Base-by-base conservation (phyloP, 2,888 invertebrate species). In the Heliconius cydno region DNA sequence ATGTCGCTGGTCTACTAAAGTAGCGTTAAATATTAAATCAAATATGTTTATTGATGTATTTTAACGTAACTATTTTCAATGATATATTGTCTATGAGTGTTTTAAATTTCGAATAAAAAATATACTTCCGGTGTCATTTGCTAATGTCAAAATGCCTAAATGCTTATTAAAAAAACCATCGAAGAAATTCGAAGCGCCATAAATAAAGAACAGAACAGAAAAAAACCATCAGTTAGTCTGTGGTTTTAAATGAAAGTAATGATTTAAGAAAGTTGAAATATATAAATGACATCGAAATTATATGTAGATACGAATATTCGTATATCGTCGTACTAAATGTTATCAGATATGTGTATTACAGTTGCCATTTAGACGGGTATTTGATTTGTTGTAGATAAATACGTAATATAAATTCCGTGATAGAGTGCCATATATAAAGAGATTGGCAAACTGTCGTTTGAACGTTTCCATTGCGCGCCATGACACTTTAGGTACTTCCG, bases 401-500 rank as follows among this genome's bases (percentile, higher is more conserved):
- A 76, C 66, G 79, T 81, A 79, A 76, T 79, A 67, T 76, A 79
- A 84, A 84, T 87, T 88, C 92, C 92, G 93, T 92, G 94, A 93
- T 92, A 88, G 86, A 89, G 93, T 93, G 94, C 94, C 93, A 94
- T 93, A 93, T 65, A 10, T 77, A 41, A 57, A n/a, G 38, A 79
- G 75, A 68, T 79, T 76, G 79, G 79, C 79, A 73, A 78, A 77
- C 70, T 81, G 76, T 79, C 57, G 77, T 65, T 77, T 57, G 57
- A 74, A 73, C 71, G 75, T 81, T 72, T 52, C 68, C 78, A 78
- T 72, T 57, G 79, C 80, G 74, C 65, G 68, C 77, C 81, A 83
- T 82, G 79, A 82, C 78, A 81, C 70, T 38, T 30, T 57, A 30
- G 46, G 25, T 46, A 41, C 46, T 46, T 28, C 46, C 41, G 46